phyloP scores from a whole-genome alignment of 2,797 vertebrate species.

The Scarus forsteni region DNA sequence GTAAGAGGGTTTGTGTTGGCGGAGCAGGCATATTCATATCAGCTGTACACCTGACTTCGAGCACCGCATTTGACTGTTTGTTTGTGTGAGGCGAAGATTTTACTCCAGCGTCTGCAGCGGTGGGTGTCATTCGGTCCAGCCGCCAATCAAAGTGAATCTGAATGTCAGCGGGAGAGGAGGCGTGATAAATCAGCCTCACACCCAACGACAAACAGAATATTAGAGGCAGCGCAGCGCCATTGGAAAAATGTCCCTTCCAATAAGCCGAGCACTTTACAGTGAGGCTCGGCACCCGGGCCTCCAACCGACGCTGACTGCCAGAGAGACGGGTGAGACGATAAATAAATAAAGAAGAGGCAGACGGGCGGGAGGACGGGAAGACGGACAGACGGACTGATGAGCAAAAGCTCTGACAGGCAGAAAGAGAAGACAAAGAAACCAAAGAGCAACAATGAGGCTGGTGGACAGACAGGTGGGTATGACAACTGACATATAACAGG shows the following conservation, averaged over 20 bases:
- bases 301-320: constrained; percentile 46
- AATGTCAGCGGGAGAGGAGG: constrained; percentile 80
- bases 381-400: constrained; percentile 30
- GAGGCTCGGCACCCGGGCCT: constrained; percentile 58
- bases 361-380: constrained; percentile 37
- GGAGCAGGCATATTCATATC: constrained; percentile 45
- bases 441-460: constrained; percentile 19
- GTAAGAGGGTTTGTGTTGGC: constrained; percentile 47
- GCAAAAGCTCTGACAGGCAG: constrained; percentile 38
- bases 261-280: constrained; percentile 81
- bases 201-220: constrained; percentile 85
- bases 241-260: constrained; percentile 85
- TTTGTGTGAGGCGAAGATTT: constrained; percentile 23
- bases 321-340: constrained; percentile 55
- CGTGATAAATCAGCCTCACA: constrained; percentile 83
- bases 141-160: constrained; percentile 83
- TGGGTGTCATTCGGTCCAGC: constrained; percentile 61
- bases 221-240: constrained; percentile 74
- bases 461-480: constrained; percentile 36
- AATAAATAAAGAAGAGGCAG: constrained; percentile 50
- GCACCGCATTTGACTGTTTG: constrained; percentile 20
- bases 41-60: constrained; percentile 27
- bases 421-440: constrained; percentile 45
- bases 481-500: constrained; percentile 11
- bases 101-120: constrained; percentile 4